These are phyloP conservation scores for Eristalis pertinax DNA, from an alignment of 2,888 invertebrate species.

Conservation along the genomic window DNA sequence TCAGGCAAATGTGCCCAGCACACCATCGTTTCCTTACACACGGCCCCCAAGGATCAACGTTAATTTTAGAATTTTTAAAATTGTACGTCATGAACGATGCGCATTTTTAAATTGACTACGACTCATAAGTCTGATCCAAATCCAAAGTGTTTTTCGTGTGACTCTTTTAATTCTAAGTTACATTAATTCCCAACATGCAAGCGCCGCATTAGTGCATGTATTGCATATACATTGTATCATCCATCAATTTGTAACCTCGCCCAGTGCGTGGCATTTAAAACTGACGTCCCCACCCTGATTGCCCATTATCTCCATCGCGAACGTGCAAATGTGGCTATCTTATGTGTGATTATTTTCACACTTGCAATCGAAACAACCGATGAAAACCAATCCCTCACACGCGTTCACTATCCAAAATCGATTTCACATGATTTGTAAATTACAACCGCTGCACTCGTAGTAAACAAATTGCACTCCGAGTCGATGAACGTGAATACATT, in stretches of 20 bases:
- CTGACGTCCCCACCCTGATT: neutral
- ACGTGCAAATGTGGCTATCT: constrained; percentile 54
- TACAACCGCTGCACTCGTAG: constrained; percentile 25
- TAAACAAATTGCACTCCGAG: constrained; percentile 16
- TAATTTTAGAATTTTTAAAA: neutral
- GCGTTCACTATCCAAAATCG: constrained; percentile 35
- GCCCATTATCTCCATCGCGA: constrained; percentile 26
- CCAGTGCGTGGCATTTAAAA: constrained; percentile 10
- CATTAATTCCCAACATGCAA: neutral
- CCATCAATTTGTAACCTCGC: neutral
- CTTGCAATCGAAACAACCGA: constrained; percentile 12
- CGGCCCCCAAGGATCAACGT: neutral
- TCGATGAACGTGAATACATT: constrained; percentile 20
- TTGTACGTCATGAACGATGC: neutral
- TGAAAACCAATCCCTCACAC: constrained; percentile 29
- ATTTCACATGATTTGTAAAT: constrained; percentile 25
- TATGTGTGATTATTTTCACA: constrained; percentile 25
- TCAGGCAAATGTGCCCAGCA: too few relatives aligned
- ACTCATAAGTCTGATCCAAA: neutral
- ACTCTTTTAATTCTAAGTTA: neutral
- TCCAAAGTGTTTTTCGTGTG: neutral
- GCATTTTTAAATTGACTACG: neutral
- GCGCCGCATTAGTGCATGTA: neutral
- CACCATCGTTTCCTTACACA: too few relatives aligned
- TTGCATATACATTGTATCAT: neutral